These are phyloP conservation scores for Corythoichthys haematopterus DNA, from an alignment of 2,113 vertebrate genomes.

Conservation along the genomic window DNA sequence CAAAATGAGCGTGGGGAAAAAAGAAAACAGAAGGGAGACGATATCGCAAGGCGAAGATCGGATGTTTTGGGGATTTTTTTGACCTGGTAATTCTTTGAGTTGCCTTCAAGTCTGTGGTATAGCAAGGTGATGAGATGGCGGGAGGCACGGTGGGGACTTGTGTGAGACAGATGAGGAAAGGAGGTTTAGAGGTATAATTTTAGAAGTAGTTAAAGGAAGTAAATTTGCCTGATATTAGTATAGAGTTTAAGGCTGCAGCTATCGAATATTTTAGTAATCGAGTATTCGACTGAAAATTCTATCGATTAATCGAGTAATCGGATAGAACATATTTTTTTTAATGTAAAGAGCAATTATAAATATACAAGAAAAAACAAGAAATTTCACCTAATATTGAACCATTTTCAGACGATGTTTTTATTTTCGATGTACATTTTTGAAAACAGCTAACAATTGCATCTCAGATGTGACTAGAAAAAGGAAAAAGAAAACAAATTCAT, in stretches of 20 bases:
- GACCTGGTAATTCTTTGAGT: slow-evolving; percentile 37
- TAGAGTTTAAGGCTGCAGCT: neutral
- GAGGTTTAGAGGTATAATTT: slow-evolving; percentile 35
- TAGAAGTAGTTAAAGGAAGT: slow-evolving; percentile 12
- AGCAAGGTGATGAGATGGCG: slow-evolving; percentile 18
- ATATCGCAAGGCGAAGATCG: neutral
- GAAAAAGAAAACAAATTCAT: no score
- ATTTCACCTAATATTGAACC: no score
- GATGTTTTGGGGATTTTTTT: neutral
- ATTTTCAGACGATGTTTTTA: no score
- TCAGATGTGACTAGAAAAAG: no score
- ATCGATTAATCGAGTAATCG: no score
- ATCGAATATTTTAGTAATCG: no score
- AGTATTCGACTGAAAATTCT: no score
- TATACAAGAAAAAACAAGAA: no score
- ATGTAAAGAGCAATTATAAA: no score
- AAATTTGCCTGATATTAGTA: slow-evolving; percentile 12
- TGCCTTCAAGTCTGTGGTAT: slow-evolving; percentile 32
- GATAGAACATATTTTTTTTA: no score
- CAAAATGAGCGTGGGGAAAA: slow-evolving; percentile 23
- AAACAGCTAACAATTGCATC: no score
- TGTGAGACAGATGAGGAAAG: slow-evolving; percentile 26
- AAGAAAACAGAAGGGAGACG: slow-evolving; percentile 30
- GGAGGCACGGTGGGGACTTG: slow-evolving; percentile 32
- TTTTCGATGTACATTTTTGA: no score